Conservation (phyloP, 2,888 invertebrate genomes). For the Dione vanillae region DNA sequence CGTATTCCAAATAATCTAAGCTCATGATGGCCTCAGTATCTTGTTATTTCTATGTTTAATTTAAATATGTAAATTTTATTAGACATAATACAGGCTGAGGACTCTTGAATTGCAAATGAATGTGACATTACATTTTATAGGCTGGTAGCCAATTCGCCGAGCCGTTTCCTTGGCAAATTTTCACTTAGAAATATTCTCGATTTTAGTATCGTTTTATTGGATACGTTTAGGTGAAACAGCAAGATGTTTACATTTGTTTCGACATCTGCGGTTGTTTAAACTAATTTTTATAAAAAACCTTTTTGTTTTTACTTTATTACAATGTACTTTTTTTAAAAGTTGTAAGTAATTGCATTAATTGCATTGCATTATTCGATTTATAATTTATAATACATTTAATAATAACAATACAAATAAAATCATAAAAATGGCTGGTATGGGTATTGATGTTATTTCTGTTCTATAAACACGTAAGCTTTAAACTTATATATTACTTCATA, state of each 20-base stretch:
- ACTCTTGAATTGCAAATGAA: constrained; percentile 84
- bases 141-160: constrained; percentile 81
- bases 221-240: constrained; percentile 45
- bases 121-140: constrained; percentile 83
- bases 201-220: constrained; percentile 65
- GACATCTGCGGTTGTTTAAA: constrained; percentile 15
- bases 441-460: not conserved
- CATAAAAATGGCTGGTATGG: not conserved
- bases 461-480: no score
- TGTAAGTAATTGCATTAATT: not conserved
- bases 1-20: constrained; percentile 66
- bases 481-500: no score
- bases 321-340: not conserved
- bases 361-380: not conserved
- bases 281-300: not conserved
- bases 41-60: constrained; percentile 83
- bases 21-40: constrained; percentile 73
- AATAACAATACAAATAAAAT: not conserved
- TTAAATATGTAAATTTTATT: constrained; percentile 85
- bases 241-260: constrained; percentile 53
- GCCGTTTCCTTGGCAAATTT: constrained; percentile 79
- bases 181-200: constrained; percentile 71
- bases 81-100: constrained; percentile 82
- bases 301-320: not conserved
- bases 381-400: not conserved